Base-by-base conservation (phyloP, 2,888 invertebrate genomes). In the Gymnoscelis rufifasciata region DNA sequence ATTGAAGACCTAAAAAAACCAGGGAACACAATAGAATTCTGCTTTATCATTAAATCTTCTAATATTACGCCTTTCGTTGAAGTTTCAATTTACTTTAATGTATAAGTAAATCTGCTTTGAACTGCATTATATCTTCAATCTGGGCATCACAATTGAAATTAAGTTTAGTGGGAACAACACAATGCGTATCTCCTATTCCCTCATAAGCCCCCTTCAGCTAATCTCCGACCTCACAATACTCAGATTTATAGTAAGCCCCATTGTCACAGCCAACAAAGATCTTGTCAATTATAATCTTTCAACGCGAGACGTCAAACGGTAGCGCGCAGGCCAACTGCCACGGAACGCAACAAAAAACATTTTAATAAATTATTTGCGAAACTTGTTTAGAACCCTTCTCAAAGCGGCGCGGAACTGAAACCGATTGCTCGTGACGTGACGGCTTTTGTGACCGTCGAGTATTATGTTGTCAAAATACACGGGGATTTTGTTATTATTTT, bases 381-480 rank as follows among this genome's bases (percentile, higher is more conserved):
- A 86, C 83, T 83, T 78, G 83, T 74, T 70, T 81, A 51, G 54
- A 72, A 82, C 83, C 84, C 86, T 81, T 72, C 73, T 83, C 79
- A 80, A 83, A 79, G 80, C 80, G 76, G 77, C 70, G 74, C 72
- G 78, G 78, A 83, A 83, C 74, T 79, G 83, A 84, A 82, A 78
- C 84, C 84, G 83, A 87, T 87, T 83, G 83, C 74, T 78, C 76
- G 82, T 84, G 87, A 87, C 86, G 78, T 82, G 81, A 78, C 76
- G 75, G 73, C 79, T 75, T 83, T 87, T 86, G 86, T 87, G 79
- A 78, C 80, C 77, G 73, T 75, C 73, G 74, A 83, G 86, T 84
- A 86, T 87, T 88, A 87, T 83, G 86, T 81, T 87, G 87, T 88
- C 88, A 88, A 88, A 88, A 88, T 87, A 88, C 83, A 83, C 77